phyloP scores from a whole-genome alignment of 2,888 invertebrate genomes.

The Aphidoletes aphidimyza region DNA sequence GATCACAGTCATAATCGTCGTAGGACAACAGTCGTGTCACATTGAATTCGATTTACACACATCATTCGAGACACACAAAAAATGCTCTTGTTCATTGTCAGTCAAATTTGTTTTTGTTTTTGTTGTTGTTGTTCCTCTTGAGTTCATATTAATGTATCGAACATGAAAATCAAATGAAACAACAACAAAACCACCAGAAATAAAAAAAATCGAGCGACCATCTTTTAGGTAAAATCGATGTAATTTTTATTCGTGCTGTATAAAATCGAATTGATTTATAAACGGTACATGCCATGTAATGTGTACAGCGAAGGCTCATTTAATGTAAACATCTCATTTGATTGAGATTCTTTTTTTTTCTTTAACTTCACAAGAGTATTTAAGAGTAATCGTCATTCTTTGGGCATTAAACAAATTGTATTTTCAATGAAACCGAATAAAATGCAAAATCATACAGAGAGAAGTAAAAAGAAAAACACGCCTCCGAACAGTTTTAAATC shows the following conservation, averaged over 20 bases:
- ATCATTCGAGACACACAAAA: background rate
- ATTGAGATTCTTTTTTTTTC: slow-evolving; percentile 3
- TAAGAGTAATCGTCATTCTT: background rate
- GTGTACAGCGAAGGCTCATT: background rate
- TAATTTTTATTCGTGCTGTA: slow-evolving; percentile 22
- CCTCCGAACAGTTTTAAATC: background rate
- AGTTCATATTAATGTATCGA: background rate
- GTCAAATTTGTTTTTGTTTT: too few relatives aligned
- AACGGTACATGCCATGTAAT: background rate
- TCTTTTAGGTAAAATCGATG: background rate
- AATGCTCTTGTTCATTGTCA: background rate
- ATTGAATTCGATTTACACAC: slow-evolving; percentile 27
- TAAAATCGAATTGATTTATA: slow-evolving; percentile 36
- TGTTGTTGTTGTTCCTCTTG: background rate
- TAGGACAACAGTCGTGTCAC: background rate
- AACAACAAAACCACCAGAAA: background rate
- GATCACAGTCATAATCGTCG: background rate
- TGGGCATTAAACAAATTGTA: background rate
- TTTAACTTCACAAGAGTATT: background rate
- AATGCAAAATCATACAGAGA: background rate
- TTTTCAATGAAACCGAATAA: background rate
- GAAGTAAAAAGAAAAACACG: background rate
- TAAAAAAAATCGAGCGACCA: background rate
- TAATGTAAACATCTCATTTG: slow-evolving; percentile 37
- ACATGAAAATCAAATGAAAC: background rate